These are phyloP conservation scores for Drosophila melanogaster DNA, from an alignment of 1,140 invertebrate genomes.

Conservation along the genomic window Release_6_plus_ISO1_MT NC_004354.4:12265001-12265500, in stretches of 20 bases:
- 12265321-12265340: constrained; percentile 15
- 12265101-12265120: constrained; percentile 42
- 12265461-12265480: no score
- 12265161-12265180: no score
- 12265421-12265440: no score
- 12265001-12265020: constrained; percentile 65
- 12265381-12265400: background rate
- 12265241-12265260: constrained; percentile 80
- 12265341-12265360: constrained; percentile 22
- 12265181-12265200: no score
- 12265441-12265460: no score
- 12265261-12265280: constrained; percentile 81
- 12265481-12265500: background rate
- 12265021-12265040: constrained; percentile 61
- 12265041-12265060: constrained; percentile 77
- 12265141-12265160: constrained; percentile 1
- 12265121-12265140: constrained; percentile 2
- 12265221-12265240: constrained; percentile 9
- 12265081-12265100: constrained; percentile 34
- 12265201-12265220: constrained; percentile 2
- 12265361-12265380: constrained; percentile 8
- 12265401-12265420: background rate
- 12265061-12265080: constrained; percentile 31
- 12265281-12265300: constrained; percentile 74
- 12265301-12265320: constrained; percentile 22